phyloP scores from a whole-genome alignment of 2,888 invertebrate genomes.

The Baccha elongata region DNA sequence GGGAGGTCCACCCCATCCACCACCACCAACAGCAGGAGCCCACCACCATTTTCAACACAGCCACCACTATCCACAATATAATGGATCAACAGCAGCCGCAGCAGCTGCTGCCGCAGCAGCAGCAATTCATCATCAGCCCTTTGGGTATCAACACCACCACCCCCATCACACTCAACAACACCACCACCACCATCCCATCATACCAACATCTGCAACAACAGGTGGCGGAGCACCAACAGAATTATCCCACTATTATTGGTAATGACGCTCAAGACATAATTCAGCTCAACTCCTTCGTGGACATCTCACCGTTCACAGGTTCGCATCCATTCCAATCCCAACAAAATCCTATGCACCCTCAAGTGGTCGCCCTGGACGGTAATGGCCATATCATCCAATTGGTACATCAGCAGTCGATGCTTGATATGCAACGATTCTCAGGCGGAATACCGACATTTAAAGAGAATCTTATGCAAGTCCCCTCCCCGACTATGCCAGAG shows the following conservation, averaged over 20 bases:
- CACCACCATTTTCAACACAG: conserved; percentile 78
- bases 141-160: conserved; percentile 81
- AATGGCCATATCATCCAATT: conserved; percentile 79
- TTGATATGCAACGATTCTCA: conserved; percentile 74
- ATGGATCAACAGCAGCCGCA: conserved; percentile 76
- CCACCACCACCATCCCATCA: conserved; percentile 81
- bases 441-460: conserved; percentile 74
- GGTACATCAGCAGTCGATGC: conserved; percentile 86
- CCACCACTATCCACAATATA: conserved; percentile 79
- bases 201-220: conserved; percentile 84
- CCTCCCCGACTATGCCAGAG: conserved; percentile 76
- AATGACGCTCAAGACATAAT: conserved; percentile 80
- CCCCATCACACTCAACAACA: conserved; percentile 78
- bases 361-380: conserved; percentile 79
- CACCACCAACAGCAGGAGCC: conserved; percentile 76
- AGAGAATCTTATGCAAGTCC: conserved; percentile 71
- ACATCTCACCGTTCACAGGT: conserved; percentile 22
- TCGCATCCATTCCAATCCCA: conserved; percentile 68
- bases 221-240: conserved; percentile 84
- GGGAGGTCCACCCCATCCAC: conserved; percentile 74
- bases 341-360: conserved; percentile 58
- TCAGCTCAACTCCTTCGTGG: conserved; percentile 40
- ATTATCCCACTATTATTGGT: conserved; percentile 93
- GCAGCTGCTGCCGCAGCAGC: conserved; percentile 77
- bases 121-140: conserved; percentile 82